phyloP scores from a whole-genome alignment of 2,113 vertebrate genomes.

The Pipra filicauda region DNA sequence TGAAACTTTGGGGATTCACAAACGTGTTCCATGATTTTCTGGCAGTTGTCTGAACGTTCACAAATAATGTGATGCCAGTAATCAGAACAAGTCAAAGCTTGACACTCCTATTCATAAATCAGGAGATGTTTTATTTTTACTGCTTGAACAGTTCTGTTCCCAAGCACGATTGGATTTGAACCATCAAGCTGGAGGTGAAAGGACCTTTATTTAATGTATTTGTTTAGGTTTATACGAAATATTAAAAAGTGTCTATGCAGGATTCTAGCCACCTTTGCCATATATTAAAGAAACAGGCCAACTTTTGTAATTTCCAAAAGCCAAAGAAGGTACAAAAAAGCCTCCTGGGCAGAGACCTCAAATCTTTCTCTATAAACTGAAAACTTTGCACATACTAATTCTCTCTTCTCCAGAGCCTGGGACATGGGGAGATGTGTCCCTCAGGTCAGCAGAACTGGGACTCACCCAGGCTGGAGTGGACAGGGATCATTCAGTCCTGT shows the following conservation, averaged over 20 bases:
- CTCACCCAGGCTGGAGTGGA: not conserved
- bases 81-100: slow-evolving; percentile 60
- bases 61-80: slow-evolving; percentile 55
- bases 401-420: not conserved
- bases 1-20: slow-evolving; percentile 60
- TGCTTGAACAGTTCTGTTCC: slow-evolving; percentile 42
- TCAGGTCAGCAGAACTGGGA: not conserved
- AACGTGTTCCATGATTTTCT: slow-evolving; percentile 53
- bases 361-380: not conserved
- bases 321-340: not conserved
- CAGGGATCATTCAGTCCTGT: not conserved
- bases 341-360: not conserved
- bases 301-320: slow-evolving; percentile 3
- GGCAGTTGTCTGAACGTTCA: slow-evolving; percentile 53
- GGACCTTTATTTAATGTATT: slow-evolving; percentile 44
- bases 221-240: slow-evolving; percentile 42
- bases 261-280: not conserved
- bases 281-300: slow-evolving; percentile 42
- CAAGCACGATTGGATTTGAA: slow-evolving; percentile 50
- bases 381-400: not conserved
- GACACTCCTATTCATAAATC: slow-evolving; percentile 60
- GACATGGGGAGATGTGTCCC: not conserved
- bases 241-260: slow-evolving; percentile 31
- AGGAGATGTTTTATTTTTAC: slow-evolving; percentile 55
- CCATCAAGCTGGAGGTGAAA: slow-evolving; percentile 56